These are phyloP conservation scores for Mythimna albipuncta DNA, from an alignment of 2,888 invertebrate species.

Conservation along the genomic window DNA sequence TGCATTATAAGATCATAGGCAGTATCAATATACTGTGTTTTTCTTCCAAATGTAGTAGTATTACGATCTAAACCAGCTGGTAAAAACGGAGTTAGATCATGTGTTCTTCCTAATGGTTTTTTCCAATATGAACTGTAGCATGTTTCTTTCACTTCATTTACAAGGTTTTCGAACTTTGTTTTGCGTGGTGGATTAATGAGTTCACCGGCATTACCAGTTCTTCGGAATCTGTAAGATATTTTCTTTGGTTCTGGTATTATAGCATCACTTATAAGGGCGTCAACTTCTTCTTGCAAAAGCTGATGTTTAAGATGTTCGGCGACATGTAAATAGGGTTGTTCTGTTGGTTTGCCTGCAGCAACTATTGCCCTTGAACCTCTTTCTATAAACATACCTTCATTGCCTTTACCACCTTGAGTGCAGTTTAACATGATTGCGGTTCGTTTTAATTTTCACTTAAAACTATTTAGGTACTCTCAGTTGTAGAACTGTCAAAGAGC, in stretches of 20 bases:
- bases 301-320: slow-evolving; percentile 63
- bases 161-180: slow-evolving; percentile 69
- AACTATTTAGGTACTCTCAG: neutral
- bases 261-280: slow-evolving; percentile 70
- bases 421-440: slow-evolving; percentile 20
- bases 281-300: slow-evolving; percentile 71
- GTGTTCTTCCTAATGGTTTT: neutral
- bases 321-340: slow-evolving; percentile 58
- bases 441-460: neutral
- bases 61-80: slow-evolving; percentile 22
- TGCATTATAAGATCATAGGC: slow-evolving; percentile 72
- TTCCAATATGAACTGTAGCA: slow-evolving; percentile 31
- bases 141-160: slow-evolving; percentile 25
- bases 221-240: slow-evolving; percentile 20
- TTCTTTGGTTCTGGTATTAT: slow-evolving; percentile 55
- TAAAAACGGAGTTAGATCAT: slow-evolving; percentile 12
- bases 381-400: slow-evolving; percentile 71
- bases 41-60: slow-evolving; percentile 64
- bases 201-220: slow-evolving; percentile 6
- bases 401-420: slow-evolving; percentile 72
- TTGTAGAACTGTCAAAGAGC: neutral
- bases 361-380: slow-evolving; percentile 65
- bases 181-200: slow-evolving; percentile 68
- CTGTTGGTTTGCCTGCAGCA: slow-evolving; percentile 69
- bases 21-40: slow-evolving; percentile 38